Percentiles rank a stretch among this genome's conserved stretches.
Evolutionary conservation across 2,797 vertebrate genomes (phyloP).

Genomic region (Pteronotus mesoamericanus): DNA sequence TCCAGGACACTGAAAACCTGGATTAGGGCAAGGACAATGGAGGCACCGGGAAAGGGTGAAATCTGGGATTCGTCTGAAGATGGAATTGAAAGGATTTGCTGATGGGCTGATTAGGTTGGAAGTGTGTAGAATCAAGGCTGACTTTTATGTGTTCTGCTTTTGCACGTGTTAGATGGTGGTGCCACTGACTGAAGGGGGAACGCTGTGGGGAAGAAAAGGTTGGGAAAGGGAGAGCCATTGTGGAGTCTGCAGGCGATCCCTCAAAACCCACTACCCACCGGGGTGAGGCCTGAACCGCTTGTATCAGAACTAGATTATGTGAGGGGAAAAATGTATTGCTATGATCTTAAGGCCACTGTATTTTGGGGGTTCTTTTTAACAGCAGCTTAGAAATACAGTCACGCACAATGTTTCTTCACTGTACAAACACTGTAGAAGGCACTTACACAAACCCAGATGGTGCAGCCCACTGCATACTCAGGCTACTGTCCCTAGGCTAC

Average conservation of each 20-base stretch:
- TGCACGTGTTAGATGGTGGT: not conserved
- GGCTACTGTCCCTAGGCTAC: not conserved
- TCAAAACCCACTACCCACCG: not conserved
- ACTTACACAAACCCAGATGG: not conserved
- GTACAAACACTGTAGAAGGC: not conserved
- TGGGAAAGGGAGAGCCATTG: not conserved
- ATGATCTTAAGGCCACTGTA: not conserved
- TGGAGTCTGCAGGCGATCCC: not conserved
- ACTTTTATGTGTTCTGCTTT: not conserved
- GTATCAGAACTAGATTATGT: not conserved
- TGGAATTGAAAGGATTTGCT: not conserved
- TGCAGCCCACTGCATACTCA: not conserved
- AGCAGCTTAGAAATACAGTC: not conserved
- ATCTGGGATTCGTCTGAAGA: not conserved
- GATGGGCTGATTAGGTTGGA: not conserved
- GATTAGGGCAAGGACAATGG: not conserved
- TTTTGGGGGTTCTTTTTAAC: not conserved
- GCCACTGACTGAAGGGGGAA: no score
- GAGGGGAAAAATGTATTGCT: not conserved
- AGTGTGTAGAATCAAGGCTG: not conserved
- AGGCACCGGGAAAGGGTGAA: not conserved
- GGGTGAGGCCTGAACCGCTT: not conserved
- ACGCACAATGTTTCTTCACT: no score
- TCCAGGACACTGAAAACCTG: not conserved
- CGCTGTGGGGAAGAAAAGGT: not conserved